Evolutionary conservation across 2,797 vertebrate genomes (phyloP).

Genomic region (Nannoperca australis): DNA sequence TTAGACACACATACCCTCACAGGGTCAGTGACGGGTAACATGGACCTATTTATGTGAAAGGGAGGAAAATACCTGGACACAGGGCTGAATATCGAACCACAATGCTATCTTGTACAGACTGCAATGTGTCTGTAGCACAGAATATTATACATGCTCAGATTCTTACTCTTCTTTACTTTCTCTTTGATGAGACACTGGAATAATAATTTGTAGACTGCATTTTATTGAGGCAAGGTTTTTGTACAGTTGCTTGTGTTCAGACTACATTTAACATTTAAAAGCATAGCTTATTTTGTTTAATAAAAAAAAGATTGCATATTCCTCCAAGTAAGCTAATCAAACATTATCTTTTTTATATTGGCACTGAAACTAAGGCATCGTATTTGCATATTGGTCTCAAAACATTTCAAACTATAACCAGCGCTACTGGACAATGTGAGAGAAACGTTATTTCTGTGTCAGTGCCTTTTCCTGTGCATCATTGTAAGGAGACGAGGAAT

Average conservation of each 20-base stretch:
- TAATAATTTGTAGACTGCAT: background rate
- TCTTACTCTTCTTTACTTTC: background rate
- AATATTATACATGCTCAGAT: background rate
- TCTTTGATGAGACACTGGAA: background rate
- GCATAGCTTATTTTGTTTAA: background rate
- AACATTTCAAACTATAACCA: background rate
- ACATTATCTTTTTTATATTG: background rate
- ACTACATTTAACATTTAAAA: background rate
- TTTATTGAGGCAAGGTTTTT: background rate
- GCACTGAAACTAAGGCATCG: background rate
- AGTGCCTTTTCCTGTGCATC: background rate
- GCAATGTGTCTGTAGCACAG: background rate
- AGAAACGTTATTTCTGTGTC: background rate
- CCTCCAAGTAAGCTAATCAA: background rate
- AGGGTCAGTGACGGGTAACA: slow-evolving; percentile 3
- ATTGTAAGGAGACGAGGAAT: background rate
- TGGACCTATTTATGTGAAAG: background rate
- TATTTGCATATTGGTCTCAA: background rate
- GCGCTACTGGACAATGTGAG: background rate
- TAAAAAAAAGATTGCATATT: background rate
- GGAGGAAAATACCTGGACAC: slow-evolving; percentile 21
- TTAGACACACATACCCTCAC: slow-evolving; percentile 20
- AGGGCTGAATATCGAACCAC: background rate
- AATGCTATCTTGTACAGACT: background rate
- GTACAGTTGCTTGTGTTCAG: background rate